phyloP scores from a whole-genome alignment of 2,888 invertebrate genomes.

The Spisula solida region DNA sequence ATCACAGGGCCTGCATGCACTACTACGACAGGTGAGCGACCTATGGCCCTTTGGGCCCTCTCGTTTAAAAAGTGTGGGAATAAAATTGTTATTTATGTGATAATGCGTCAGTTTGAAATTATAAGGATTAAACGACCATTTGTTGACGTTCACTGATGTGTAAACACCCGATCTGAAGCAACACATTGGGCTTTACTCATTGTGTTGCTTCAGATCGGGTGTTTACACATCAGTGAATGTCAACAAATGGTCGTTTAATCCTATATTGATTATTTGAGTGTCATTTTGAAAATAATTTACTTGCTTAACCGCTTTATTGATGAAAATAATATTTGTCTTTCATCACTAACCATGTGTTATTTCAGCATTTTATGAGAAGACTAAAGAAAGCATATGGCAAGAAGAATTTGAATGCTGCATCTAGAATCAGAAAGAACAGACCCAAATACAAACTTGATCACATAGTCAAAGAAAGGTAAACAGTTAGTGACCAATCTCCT shows the following conservation, averaged over 20 bases:
- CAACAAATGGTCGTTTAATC: neutral
- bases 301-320: neutral
- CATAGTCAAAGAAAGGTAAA: constrained; percentile 96
- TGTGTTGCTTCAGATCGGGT: too few relatives aligned
- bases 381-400: constrained; percentile 93
- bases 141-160: too few relatives aligned
- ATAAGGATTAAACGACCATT: too few relatives aligned
- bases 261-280: too few relatives aligned
- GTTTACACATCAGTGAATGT: neutral
- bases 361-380: constrained; percentile 89
- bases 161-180: too few relatives aligned
- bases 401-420: constrained; percentile 93
- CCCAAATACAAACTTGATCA: constrained; percentile 97
- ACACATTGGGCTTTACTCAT: too few relatives aligned
- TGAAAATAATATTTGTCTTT: neutral
- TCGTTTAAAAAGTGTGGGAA: too few relatives aligned
- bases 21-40: too few relatives aligned
- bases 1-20: too few relatives aligned
- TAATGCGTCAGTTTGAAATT: too few relatives aligned
- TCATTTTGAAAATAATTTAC: neutral
- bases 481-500: neutral
- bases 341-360: neutral
- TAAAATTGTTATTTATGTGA: too few relatives aligned
- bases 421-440: constrained; percentile 93
- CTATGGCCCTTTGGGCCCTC: too few relatives aligned